Evolutionary conservation across 1,140 invertebrate species (phyloP).

Genomic region (Popillia japonica): DNA sequence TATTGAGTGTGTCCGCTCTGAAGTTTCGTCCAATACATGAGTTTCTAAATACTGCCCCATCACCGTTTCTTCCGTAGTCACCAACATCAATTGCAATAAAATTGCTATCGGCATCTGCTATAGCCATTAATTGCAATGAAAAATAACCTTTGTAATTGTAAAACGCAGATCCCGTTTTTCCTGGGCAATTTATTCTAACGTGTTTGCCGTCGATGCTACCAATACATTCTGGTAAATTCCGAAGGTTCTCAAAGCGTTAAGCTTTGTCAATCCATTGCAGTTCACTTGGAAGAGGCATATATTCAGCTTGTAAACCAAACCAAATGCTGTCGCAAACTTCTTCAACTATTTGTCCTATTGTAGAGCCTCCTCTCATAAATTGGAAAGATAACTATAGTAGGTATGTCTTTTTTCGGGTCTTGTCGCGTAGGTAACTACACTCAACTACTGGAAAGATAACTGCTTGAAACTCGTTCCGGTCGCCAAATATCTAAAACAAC

Average conservation of each 20-base stretch:
- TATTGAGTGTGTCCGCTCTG: background rate
- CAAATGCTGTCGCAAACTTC: conserved; percentile 33
- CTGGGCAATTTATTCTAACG: conserved; percentile 51
- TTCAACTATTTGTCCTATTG: conserved; percentile 31
- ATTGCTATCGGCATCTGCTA: background rate
- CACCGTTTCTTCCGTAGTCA: conserved; percentile 43
- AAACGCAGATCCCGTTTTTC: conserved; percentile 42
- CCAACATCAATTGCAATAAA: conserved; percentile 45
- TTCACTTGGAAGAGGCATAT: conserved; percentile 36
- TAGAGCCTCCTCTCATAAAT: conserved; percentile 40
- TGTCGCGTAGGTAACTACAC: no score
- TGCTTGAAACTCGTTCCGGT: background rate
- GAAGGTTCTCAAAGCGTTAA: conserved; percentile 40
- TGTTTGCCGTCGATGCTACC: conserved; percentile 39
- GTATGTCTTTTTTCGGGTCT: no score
- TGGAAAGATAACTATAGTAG: conserved; percentile 31
- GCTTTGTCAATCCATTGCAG: conserved; percentile 40
- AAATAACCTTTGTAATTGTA: conserved; percentile 44
- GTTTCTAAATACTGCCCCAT: conserved; percentile 41
- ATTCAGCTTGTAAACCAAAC: conserved; percentile 5
- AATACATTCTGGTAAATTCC: conserved; percentile 40
- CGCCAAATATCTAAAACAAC: conserved; percentile 26
- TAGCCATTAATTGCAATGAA: conserved; percentile 38
- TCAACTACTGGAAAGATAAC: conserved; percentile 36
- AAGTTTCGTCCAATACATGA: conserved; percentile 37